Percentiles rank a stretch among this genome's conserved stretches.
Evolutionary conservation across 2,888 invertebrate species (phyloP).

Genomic region (Nephrotoma guestfalica): DNA sequence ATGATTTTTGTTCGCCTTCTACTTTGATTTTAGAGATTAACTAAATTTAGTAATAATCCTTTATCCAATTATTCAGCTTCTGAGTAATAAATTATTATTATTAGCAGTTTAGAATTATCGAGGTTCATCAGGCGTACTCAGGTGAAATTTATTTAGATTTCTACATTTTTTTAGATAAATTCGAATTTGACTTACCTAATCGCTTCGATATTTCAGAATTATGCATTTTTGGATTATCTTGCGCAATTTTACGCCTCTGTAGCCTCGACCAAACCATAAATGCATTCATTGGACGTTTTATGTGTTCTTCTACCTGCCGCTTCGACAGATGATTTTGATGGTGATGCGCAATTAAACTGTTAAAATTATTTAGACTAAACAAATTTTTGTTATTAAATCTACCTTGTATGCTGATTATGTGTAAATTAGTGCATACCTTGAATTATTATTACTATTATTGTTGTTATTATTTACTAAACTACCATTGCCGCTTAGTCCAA

Average conservation of each 20-base stretch:
- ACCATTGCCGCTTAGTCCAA: not conserved
- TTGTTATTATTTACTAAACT: not conserved
- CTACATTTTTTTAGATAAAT: too few species aligned
- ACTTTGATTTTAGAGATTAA: too few species aligned
- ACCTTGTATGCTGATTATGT: not conserved
- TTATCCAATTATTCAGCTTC: too few species aligned
- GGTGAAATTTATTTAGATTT: too few species aligned
- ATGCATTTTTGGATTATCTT: conserved; percentile 98
- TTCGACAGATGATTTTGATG: conserved; percentile 25
- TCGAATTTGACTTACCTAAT: conserved; percentile 48
- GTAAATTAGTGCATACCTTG: not conserved
- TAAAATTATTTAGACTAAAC: conserved; percentile 20
- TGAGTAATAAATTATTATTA: too few species aligned
- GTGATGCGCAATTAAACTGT: conserved; percentile 7
- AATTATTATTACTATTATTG: not conserved
- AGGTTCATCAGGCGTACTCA: too few species aligned
- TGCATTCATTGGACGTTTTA: conserved; percentile 96
- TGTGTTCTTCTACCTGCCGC: conserved; percentile 64
- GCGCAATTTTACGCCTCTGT: conserved; percentile 87
- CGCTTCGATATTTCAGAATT: conserved; percentile 93
- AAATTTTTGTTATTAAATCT: conserved; percentile 13
- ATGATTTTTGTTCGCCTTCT: too few species aligned
- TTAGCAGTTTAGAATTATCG: too few species aligned
- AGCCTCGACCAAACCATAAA: conserved; percentile 97
- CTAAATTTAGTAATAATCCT: too few species aligned